Conservation (phyloP, 2,797 vertebrate genomes). For the Pseudocheirus occidentalis region DNA sequence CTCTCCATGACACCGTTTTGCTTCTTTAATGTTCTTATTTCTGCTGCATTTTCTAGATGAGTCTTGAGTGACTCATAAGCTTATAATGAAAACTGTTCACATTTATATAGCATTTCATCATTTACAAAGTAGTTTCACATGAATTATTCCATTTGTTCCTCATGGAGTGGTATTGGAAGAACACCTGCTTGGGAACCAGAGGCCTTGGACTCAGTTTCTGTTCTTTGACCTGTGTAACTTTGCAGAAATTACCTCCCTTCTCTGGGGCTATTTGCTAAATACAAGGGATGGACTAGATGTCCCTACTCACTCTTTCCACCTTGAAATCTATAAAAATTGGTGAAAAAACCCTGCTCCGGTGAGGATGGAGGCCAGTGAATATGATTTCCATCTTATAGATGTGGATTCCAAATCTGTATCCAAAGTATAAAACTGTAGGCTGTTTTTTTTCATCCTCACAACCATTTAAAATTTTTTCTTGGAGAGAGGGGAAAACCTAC, state of each 20-base stretch:
- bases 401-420: neutral
- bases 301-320: neutral
- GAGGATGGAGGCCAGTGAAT: neutral
- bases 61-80: neutral
- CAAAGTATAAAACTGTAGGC: neutral
- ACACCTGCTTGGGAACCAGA: neutral
- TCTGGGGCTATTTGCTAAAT: neutral
- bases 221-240: conserved; percentile 37
- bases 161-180: neutral
- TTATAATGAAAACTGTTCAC: neutral
- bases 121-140: conserved; percentile 2
- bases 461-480: neutral
- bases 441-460: neutral
- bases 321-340: neutral
- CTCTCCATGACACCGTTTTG: neutral
- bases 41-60: conserved; percentile 7
- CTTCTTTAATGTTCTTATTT: neutral
- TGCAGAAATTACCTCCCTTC: conserved; percentile 33
- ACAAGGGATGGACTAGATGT: neutral
- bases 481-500: neutral
- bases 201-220: neutral
- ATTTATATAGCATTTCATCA: neutral
- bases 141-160: neutral
- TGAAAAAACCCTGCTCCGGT: neutral
- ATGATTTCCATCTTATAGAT: neutral